These are phyloP conservation scores for Perdita meconis DNA, from an alignment of 2,888 invertebrate genomes.

Conservation along the genomic window DNA sequence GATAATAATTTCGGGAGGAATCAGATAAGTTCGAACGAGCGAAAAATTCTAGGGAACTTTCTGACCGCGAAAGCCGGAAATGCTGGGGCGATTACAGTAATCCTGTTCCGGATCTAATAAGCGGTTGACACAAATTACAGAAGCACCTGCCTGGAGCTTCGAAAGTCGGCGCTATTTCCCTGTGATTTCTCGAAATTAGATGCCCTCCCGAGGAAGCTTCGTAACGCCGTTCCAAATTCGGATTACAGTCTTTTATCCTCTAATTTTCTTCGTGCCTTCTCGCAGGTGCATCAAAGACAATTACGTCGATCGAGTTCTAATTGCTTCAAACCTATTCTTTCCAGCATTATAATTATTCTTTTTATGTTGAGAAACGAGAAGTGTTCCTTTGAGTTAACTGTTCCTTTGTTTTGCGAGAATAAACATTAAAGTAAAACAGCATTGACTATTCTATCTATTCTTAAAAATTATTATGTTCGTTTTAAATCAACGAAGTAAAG, in stretches of 20 bases:
- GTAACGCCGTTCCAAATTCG: constrained; percentile 35
- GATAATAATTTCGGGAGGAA: constrained; percentile 39
- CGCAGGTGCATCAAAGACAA: constrained; percentile 31
- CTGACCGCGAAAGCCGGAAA: constrained; percentile 46
- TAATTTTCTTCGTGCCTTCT: constrained; percentile 27
- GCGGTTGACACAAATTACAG: constrained; percentile 64
- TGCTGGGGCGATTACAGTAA: constrained; percentile 61
- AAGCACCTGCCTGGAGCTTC: constrained; percentile 59
- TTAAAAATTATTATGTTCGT: too few relatives aligned
- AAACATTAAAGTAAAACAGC: too few relatives aligned
- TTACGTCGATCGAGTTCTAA: constrained; percentile 30
- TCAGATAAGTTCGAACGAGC: constrained; percentile 19
- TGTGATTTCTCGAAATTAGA: constrained; percentile 58
- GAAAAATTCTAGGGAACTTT: constrained; percentile 50
- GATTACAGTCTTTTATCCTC: constrained; percentile 33
- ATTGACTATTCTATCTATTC: too few relatives aligned
- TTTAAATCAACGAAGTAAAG: too few relatives aligned
- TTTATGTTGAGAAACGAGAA: too few relatives aligned
- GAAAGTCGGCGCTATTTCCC: constrained; percentile 51
- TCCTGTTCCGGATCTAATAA: constrained; percentile 65
- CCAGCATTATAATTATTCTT: neutral
- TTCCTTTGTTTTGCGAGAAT: too few relatives aligned
- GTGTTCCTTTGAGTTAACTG: too few relatives aligned
- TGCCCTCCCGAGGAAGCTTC: constrained; percentile 38
- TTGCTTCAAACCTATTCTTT: neutral